A percentile compares a stretch with the other conserved stretches of the same genome.
phyloP scores from a whole-genome alignment of 2,113 vertebrate genomes.

The Ailurus styani region DNA sequence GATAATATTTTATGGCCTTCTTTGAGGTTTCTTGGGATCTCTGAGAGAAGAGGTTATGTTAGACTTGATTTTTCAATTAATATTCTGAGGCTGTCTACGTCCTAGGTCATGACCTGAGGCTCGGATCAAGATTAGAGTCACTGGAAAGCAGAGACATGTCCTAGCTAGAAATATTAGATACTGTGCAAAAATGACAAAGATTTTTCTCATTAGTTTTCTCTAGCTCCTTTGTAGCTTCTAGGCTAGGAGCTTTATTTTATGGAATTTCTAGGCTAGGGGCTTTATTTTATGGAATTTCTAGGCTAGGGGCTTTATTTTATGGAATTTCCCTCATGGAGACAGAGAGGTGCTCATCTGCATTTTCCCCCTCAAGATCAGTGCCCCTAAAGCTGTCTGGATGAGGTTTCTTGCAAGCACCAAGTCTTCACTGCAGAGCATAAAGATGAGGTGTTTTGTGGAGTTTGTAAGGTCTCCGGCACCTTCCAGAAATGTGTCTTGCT shows the following conservation, averaged over 20 bases:
- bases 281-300: not conserved
- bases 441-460: not conserved
- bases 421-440: not conserved
- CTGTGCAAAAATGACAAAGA: not conserved
- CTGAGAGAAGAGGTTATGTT: not conserved
- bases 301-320: not conserved
- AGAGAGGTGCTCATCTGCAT: not conserved
- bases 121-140: not conserved
- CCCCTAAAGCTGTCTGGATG: not conserved
- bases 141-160: not conserved
- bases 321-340: not conserved
- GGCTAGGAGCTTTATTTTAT: not conserved
- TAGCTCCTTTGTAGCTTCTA: not conserved
- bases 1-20: not conserved
- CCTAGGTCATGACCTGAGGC: not conserved
- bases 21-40: not conserved
- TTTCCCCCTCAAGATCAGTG: not conserved
- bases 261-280: not conserved
- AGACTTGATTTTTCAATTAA: not conserved
- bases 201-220: not conserved
- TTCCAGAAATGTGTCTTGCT: not conserved
- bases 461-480: not conserved
- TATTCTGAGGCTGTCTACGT: not conserved
- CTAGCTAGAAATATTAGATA: not conserved
- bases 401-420: not conserved